Evolutionary conservation across 2,113 vertebrate genomes (phyloP).

Genomic region (Fregetta grallaria): DNA sequence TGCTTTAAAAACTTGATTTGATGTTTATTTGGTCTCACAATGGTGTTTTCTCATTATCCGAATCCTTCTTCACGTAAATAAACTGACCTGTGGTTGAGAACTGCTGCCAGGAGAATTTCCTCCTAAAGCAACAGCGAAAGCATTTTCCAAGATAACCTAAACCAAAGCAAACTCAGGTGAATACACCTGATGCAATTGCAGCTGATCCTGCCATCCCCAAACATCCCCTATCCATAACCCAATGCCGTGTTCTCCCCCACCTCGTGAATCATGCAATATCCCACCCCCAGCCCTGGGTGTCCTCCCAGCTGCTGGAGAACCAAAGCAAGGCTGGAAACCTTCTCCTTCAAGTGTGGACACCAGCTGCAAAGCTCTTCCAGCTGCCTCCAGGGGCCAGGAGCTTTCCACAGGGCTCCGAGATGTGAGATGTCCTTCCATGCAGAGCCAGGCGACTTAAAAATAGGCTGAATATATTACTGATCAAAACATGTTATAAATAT

Average conservation of each 20-base stretch:
- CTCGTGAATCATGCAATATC: not conserved
- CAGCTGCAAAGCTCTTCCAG: not conserved
- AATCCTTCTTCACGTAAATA: not conserved
- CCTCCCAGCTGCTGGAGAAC: not conserved
- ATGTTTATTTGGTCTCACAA: not conserved
- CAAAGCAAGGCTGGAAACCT: not conserved
- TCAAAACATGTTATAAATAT: slow-evolving; percentile 23
- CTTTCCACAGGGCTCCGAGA: not conserved
- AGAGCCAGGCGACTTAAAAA: not conserved
- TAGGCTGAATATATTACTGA: not conserved
- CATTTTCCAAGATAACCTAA: not conserved
- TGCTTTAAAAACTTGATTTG: not conserved
- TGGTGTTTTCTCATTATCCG: not conserved
- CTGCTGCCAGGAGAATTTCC: not conserved
- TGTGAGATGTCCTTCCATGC: not conserved
- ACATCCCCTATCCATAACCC: not conserved
- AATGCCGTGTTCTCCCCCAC: not conserved
- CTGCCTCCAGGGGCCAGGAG: not conserved
- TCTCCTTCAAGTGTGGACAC: not conserved
- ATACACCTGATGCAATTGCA: not conserved
- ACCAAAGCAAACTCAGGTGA: not conserved
- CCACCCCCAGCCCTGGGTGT: not conserved
- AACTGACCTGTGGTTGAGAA: not conserved
- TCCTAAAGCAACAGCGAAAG: not conserved
- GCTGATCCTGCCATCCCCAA: not conserved